phyloP scores from a whole-genome alignment of 2,888 invertebrate species.

The Synergus itoensis region DNA sequence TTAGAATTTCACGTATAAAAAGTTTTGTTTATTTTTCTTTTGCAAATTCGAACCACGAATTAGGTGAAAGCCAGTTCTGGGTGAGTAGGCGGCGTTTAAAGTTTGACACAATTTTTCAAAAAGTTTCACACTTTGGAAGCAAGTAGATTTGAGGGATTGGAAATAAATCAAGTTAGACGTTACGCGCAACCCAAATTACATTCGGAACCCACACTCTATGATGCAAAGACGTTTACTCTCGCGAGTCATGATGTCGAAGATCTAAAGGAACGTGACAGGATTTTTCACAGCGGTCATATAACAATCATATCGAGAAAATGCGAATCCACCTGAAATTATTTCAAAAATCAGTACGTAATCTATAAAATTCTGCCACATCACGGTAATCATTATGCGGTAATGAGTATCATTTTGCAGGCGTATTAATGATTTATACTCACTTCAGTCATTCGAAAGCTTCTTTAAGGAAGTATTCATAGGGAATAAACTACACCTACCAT shows the following conservation, averaged over 20 bases:
- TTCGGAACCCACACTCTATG: constrained; percentile 10
- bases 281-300: constrained; percentile 10
- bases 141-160: constrained; percentile 36
- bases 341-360: neutral
- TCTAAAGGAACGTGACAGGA: constrained; percentile 29
- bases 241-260: constrained; percentile 24
- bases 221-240: constrained; percentile 31
- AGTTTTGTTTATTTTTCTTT: neutral
- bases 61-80: neutral
- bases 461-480: neutral
- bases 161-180: constrained; percentile 35
- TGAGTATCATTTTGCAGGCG: constrained; percentile 12
- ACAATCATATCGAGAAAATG: constrained; percentile 9
- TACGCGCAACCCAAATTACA: constrained; percentile 2
- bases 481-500: neutral
- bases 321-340: neutral
- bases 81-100: neutral
- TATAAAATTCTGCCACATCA: neutral
- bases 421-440: constrained; percentile 21
- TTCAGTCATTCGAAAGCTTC: neutral
- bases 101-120: neutral
- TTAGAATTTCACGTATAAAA: neutral
- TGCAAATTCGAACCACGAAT: neutral
- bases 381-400: neutral
- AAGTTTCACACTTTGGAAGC: constrained; percentile 16